Percentiles rank a stretch among this genome's conserved stretches.
Conservation (phyloP, 2,888 invertebrate genomes). For the Chironomus tentans region DNA sequence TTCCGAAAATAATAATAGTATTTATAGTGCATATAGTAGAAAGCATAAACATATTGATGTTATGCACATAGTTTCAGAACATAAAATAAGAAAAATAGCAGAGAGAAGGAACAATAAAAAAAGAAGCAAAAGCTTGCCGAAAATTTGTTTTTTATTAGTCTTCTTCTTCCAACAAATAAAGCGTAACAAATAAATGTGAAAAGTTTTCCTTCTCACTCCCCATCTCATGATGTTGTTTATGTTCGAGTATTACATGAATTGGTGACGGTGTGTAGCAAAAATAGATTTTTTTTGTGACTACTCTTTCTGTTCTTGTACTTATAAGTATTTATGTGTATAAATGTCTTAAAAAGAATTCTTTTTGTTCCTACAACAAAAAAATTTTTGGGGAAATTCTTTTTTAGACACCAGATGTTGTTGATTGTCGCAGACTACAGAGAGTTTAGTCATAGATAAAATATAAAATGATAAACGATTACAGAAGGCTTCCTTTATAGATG, state of each 20-base stretch:
- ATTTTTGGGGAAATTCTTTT: neutral
- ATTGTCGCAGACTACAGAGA: slow-evolving; percentile 6
- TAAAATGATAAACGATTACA: neutral
- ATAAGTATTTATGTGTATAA: too few relatives aligned
- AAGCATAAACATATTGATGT: neutral
- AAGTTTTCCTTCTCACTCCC: slow-evolving; percentile 6
- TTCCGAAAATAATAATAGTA: neutral
- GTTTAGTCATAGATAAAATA: neutral
- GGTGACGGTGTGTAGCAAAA: slow-evolving; percentile 12
- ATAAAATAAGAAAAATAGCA: too few relatives aligned
- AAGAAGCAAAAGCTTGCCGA: neutral
- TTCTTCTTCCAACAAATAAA: slow-evolving; percentile 9
- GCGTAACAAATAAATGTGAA: slow-evolving; percentile 23
- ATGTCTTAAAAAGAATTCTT: too few relatives aligned
- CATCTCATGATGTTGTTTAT: slow-evolving; percentile 10
- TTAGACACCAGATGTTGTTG: slow-evolving; percentile 19
- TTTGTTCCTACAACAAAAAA: neutral
- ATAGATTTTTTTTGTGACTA: neutral
- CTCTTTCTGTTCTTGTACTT: neutral
- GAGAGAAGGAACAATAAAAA: neutral
- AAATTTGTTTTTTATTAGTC: neutral
- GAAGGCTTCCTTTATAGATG: neutral
- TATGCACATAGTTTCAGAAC: neutral
- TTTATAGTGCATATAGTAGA: neutral
- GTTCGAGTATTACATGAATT: slow-evolving; percentile 23